Percentiles rank a stretch among this genome's conserved stretches.
These are phyloP conservation scores for Planococcus citri DNA, from an alignment of 1,140 invertebrate species.

Conservation along the genomic window DNA sequence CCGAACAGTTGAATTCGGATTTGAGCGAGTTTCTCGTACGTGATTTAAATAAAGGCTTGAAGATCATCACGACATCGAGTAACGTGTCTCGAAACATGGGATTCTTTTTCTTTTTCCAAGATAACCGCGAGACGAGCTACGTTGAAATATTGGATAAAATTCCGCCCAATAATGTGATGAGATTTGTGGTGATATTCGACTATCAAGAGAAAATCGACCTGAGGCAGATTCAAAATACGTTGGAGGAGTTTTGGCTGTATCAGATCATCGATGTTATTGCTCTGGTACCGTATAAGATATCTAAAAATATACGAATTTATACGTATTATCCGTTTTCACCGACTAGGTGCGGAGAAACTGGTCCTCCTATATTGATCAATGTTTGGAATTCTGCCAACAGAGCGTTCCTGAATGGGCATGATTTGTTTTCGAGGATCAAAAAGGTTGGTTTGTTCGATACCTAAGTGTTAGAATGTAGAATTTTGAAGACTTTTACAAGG, in stretches of 20 bases:
- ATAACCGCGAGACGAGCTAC: not conserved
- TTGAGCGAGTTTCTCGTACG: not conserved
- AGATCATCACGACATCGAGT: not conserved
- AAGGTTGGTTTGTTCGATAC: conserved; percentile 25
- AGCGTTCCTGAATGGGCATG: conserved; percentile 22
- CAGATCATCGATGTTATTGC: conserved; percentile 29
- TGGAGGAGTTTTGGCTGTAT: conserved; percentile 28
- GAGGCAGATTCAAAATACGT: conserved; percentile 31
- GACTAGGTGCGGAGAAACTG: conserved; percentile 26
- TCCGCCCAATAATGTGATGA: not conserved
- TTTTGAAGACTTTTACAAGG: no score
- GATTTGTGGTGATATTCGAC: not conserved
- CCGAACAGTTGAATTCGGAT: not conserved
- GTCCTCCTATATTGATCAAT: conserved; percentile 28
- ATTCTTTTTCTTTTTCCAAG: not conserved
- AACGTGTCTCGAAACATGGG: not conserved
- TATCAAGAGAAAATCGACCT: conserved; percentile 15
- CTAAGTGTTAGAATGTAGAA: no score
- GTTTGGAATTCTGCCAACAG: conserved; percentile 24
- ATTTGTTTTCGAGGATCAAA: conserved; percentile 25
- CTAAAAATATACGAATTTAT: conserved; percentile 26
- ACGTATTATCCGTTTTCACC: conserved; percentile 28
- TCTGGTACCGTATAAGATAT: conserved; percentile 25
- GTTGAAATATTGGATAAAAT: not conserved
- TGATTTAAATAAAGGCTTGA: not conserved